phyloP scores from a whole-genome alignment of 2,888 invertebrate genomes.

The Morpho achilles region DNA sequence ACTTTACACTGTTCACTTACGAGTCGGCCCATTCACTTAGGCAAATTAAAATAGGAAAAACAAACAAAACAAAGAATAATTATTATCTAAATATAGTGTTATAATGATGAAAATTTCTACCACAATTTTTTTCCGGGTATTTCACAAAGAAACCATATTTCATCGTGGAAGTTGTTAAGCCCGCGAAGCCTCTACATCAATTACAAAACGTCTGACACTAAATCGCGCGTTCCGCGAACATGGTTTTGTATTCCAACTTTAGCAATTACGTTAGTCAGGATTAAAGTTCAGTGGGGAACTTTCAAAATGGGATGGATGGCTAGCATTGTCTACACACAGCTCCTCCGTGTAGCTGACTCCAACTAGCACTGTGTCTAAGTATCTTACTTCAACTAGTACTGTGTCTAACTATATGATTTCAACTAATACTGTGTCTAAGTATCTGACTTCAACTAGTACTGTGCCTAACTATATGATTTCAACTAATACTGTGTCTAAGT shows the following conservation, averaged over 20 bases:
- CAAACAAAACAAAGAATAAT: too few species aligned
- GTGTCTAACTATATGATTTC: too few species aligned
- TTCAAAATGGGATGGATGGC: slow-evolving; percentile 67
- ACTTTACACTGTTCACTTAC: too few species aligned
- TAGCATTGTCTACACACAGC: slow-evolving; percentile 31
- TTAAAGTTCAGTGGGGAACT: slow-evolving; percentile 67
- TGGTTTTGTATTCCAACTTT: slow-evolving; percentile 71
- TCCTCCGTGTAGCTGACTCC: not conserved
- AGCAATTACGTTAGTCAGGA: slow-evolving; percentile 73
- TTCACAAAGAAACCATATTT: slow-evolving; percentile 12
- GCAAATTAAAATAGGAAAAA: too few species aligned
- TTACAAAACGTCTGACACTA: slow-evolving; percentile 62
- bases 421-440: not conserved
- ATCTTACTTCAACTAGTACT: not conserved
- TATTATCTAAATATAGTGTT: too few species aligned
- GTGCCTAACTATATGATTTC: too few species aligned
- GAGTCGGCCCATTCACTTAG: too few species aligned
- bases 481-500: too few species aligned
- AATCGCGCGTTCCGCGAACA: slow-evolving; percentile 64
- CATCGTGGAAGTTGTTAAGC: slow-evolving; percentile 15
- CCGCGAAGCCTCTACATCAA: slow-evolving; percentile 46
- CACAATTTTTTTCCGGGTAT: not conserved
- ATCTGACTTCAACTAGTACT: too few species aligned
- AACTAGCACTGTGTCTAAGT: not conserved
- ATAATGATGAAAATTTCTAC: too few species aligned